Evolutionary conservation across 1,140 invertebrate species (phyloP).

Genomic region (Harpegnathos saltator): DNA sequence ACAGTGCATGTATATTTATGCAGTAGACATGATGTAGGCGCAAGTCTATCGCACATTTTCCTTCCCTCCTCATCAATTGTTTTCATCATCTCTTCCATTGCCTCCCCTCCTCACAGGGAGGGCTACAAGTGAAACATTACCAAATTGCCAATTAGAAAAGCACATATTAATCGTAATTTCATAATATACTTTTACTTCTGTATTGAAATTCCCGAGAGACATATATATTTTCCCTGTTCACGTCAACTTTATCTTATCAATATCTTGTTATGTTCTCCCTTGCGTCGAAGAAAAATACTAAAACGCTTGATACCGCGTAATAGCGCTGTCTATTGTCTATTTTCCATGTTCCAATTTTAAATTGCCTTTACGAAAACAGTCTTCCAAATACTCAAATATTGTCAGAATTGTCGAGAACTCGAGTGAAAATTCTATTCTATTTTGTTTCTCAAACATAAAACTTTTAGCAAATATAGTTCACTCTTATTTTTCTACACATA

Average conservation of each 20-base stretch:
- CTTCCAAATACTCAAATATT: slow-evolving; percentile 30
- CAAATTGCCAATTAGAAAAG: slow-evolving; percentile 85
- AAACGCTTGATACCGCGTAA: not conserved
- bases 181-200: slow-evolving; percentile 72
- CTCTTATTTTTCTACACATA: no score
- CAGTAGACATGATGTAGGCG: slow-evolving; percentile 62
- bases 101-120: slow-evolving; percentile 85
- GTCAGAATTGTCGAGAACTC: not conserved
- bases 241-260: slow-evolving; percentile 43
- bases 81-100: slow-evolving; percentile 77
- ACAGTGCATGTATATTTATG: slow-evolving; percentile 63
- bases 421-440: slow-evolving; percentile 19
- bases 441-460: slow-evolving; percentile 16
- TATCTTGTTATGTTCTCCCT: slow-evolving; percentile 34
- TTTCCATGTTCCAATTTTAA: slow-evolving; percentile 8
- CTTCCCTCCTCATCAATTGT: slow-evolving; percentile 68
- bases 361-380: slow-evolving; percentile 1
- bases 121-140: slow-evolving; percentile 86
- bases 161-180: slow-evolving; percentile 66
- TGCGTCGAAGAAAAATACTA: slow-evolving; percentile 30
- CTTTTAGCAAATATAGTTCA: not conserved
- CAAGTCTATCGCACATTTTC: slow-evolving; percentile 59
- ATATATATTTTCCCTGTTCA: slow-evolving; percentile 57
- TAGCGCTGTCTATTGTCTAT: slow-evolving; percentile 23
- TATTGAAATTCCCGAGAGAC: slow-evolving; percentile 68